Evolutionary conservation across 2,888 invertebrate genomes (phyloP).

Genomic region (Habrosyne pyritoides): DNA sequence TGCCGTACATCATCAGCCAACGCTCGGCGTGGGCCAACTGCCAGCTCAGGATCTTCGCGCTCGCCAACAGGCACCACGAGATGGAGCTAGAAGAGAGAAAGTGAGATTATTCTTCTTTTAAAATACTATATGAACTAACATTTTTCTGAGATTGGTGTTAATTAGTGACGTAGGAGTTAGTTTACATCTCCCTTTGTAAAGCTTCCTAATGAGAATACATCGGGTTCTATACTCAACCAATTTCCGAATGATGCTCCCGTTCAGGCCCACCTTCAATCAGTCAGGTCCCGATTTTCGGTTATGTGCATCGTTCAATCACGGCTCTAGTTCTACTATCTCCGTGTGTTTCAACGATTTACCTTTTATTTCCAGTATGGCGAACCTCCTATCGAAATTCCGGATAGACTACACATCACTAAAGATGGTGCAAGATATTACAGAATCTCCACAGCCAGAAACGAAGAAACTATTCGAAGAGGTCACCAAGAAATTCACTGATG

Average conservation of each 20-base stretch:
- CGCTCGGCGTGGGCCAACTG: conserved; percentile 90
- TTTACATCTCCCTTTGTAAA: no score
- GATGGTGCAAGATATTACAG: conserved; percentile 95
- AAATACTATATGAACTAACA: no score
- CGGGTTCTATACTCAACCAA: no score
- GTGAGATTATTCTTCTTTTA: conserved; percentile 75
- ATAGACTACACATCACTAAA: conserved; percentile 96
- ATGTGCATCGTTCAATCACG: no score
- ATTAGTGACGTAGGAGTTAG: no score
- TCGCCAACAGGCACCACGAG: conserved; percentile 90
- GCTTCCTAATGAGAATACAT: no score
- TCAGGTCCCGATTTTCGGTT: no score
- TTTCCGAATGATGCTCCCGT: no score
- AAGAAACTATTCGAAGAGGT: conserved; percentile 88
- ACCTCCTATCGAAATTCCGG: conserved; percentile 95
- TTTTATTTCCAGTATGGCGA: conserved; percentile 90
- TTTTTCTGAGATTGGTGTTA: no score
- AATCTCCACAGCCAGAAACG: conserved; percentile 90
- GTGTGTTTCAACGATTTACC: neutral
- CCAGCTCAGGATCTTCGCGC: conserved; percentile 91
- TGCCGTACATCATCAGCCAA: conserved; percentile 93
- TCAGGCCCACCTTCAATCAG: no score
- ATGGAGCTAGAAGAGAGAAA: conserved; percentile 92
- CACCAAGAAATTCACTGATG: conserved; percentile 86
- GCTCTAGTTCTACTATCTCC: no score